Conservation (phyloP, 2,113 vertebrate genomes). For the Psittacula cyanocephala region DNA sequence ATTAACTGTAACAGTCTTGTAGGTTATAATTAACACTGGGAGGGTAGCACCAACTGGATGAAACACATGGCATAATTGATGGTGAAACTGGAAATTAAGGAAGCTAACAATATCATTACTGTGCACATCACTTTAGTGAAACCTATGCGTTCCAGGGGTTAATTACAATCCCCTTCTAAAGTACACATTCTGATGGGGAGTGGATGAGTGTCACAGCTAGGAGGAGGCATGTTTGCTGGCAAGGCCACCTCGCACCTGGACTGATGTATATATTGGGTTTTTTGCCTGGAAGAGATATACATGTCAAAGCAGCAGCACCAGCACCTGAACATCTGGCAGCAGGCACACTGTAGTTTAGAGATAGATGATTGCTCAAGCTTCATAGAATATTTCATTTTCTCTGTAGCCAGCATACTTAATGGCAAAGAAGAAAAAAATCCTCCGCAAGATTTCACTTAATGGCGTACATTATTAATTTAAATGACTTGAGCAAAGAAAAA, state of each 20-base stretch:
- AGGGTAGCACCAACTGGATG: conserved; percentile 84
- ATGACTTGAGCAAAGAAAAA: conserved; percentile 11
- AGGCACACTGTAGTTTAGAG: conserved; percentile 10
- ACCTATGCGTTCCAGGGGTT: conserved; percentile 71
- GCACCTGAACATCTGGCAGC: conserved; percentile 52
- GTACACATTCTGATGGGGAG: conserved; percentile 37
- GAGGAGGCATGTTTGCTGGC: conserved; percentile 46
- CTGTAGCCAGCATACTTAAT: conserved; percentile 13
- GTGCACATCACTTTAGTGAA: conserved; percentile 63
- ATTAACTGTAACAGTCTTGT: conserved; percentile 96
- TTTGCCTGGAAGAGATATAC: conserved; percentile 54
- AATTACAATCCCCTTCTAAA: conserved; percentile 66
- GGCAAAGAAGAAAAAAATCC: conserved; percentile 17
- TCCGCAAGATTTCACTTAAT: conserved; percentile 22
- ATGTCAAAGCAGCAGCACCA: conserved; percentile 26
- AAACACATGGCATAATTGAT: conserved; percentile 83
- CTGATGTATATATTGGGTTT: conserved; percentile 32
- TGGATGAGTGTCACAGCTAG: conserved; percentile 45
- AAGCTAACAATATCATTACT: conserved; percentile 78
- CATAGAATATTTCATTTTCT: conserved; percentile 54
- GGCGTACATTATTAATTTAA: conserved; percentile 12
- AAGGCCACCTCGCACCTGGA: conserved; percentile 64
- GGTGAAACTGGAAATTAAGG: conserved; percentile 79
- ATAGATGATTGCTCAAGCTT: conserved; percentile 19
- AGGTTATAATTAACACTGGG: conserved; percentile 98